Conservation (phyloP, 2,888 invertebrate species). For the Morpho helenor region DNA sequence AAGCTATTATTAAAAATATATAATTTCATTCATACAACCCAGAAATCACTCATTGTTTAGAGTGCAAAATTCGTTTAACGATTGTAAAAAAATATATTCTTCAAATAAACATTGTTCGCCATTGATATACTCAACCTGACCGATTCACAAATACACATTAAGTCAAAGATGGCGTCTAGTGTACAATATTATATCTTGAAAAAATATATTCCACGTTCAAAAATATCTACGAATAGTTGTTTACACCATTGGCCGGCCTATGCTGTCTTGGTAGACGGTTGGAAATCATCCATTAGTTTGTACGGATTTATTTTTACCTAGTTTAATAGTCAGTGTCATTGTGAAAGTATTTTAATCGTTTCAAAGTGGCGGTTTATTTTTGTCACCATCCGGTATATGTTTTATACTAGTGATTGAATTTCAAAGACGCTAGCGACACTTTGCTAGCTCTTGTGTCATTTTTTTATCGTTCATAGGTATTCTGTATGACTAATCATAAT, state of each 20-base stretch:
- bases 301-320: constrained; percentile 1
- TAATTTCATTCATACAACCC: too few species aligned
- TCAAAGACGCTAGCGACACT: too few species aligned
- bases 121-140: not conserved
- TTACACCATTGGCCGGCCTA: constrained; percentile 23
- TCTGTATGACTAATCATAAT: too few species aligned
- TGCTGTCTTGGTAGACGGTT: constrained; percentile 18
- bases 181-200: constrained; percentile 8
- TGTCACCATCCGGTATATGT: not conserved
- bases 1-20: too few species aligned
- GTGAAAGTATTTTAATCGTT: constrained; percentile 7
- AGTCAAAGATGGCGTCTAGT: constrained; percentile 16
- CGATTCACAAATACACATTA: constrained; percentile 5
- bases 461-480: too few species aligned
- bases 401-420: not conserved
- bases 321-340: not conserved
- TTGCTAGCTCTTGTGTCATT: too few species aligned
- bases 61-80: too few species aligned
- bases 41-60: too few species aligned
- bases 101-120: too few species aligned
- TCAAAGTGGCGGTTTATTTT: not conserved
- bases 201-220: constrained; percentile 14
- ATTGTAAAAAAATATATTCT: too few species aligned
- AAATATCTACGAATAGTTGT: constrained; percentile 23
- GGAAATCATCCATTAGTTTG: constrained; percentile 23